Evolutionary conservation across 92 coral and sea anemone genomes (phyloP).

Genomic region (Phenganax stokvisi): DNA sequence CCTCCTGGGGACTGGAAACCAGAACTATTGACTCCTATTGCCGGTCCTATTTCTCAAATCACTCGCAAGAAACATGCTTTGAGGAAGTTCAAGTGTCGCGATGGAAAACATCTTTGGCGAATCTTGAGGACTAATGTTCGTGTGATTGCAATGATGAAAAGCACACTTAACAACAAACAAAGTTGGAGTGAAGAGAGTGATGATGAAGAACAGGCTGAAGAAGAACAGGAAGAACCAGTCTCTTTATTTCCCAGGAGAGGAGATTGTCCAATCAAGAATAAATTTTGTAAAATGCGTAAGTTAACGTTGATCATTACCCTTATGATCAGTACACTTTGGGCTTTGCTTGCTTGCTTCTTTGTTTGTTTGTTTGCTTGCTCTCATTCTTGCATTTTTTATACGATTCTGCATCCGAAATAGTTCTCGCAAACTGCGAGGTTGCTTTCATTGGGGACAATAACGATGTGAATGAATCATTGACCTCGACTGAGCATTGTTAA

Average conservation of each 20-base stretch:
- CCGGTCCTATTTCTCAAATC: conserved; percentile 22
- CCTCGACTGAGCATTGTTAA: no score
- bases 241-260: conserved; percentile 33
- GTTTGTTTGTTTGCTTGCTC: no score
- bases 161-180: not conserved
- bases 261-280: conserved; percentile 31
- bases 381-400: no score
- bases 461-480: no score
- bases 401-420: no score
- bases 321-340: no score
- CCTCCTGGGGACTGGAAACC: conserved; percentile 38
- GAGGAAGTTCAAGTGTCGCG: conserved; percentile 26
- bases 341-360: no score
- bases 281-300: conserved; percentile 32
- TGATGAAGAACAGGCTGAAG: not conserved
- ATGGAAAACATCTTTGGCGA: conserved; percentile 36
- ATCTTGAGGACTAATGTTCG: conserved; percentile 27
- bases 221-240: not conserved
- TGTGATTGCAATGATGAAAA: conserved; percentile 35
- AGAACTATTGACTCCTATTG: conserved; percentile 35
- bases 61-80: conserved; percentile 27
- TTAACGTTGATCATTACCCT: not conserved
- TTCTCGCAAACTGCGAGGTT: no score
- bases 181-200: not conserved
- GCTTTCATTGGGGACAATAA: no score